A percentile compares a stretch with the other conserved stretches of the same genome.
Conservation (phyloP, 2,113 vertebrate species). For the Planiliza haematocheilus region DNA sequence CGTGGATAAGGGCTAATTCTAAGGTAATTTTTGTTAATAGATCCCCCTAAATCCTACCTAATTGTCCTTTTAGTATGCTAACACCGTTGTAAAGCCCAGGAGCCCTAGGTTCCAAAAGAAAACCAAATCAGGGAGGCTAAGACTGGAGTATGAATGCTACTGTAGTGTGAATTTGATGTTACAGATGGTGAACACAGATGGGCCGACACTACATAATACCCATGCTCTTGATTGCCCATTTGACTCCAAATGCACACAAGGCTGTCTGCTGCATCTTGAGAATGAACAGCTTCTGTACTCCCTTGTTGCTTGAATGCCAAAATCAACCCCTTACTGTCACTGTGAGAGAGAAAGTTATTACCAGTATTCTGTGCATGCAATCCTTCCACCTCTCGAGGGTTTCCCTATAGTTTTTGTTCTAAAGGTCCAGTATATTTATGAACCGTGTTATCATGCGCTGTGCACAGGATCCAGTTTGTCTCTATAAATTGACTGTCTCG, state of each 20-base stretch:
- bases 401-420: neutral
- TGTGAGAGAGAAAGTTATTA: slow-evolving; percentile 2
- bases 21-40: no score
- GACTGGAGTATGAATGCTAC: neutral
- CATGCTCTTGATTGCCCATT: slow-evolving; percentile 7
- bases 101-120: neutral
- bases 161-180: slow-evolving; percentile 4
- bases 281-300: no score
- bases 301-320: no score
- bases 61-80: neutral
- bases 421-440: no score
- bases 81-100: no score
- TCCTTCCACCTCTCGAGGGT: neutral
- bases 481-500: slow-evolving; percentile 12
- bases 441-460: neutral
- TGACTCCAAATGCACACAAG: slow-evolving; percentile 16
- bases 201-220: slow-evolving; percentile 15
- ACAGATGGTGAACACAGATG: slow-evolving; percentile 43
- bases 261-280: neutral
- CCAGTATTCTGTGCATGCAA: neutral
- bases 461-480: neutral
- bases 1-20: no score
- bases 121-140: neutral
- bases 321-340: neutral
- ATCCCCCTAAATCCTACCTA: no score